These are phyloP conservation scores for Origma solitaria DNA, from an alignment of 2,113 vertebrate species.

Conservation along the genomic window DNA sequence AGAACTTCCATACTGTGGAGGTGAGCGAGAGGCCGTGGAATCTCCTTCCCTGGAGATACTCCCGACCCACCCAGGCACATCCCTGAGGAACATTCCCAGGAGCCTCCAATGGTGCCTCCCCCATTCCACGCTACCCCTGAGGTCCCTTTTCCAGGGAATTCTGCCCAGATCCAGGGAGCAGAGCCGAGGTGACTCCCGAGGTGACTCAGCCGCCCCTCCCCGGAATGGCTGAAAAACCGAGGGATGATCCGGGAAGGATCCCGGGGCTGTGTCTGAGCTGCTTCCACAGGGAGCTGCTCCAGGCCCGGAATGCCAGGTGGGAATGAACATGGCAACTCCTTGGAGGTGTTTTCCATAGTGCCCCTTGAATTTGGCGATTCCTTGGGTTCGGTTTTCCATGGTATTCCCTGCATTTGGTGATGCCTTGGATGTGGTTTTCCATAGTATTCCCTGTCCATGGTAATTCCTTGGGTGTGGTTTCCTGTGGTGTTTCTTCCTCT, in stretches of 20 bases:
- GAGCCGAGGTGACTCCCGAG: too few relatives aligned
- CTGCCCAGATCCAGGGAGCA: neutral
- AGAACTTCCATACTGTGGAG: too few relatives aligned
- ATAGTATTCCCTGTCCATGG: rapidly evolving
- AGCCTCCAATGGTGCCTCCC: neutral
- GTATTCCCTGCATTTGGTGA: rapidly evolving
- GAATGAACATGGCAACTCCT: neutral
- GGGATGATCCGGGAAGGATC: neutral
- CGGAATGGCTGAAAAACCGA: neutral
- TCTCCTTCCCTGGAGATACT: neutral
- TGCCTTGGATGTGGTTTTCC: neutral
- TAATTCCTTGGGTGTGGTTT: neutral
- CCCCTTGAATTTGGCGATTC: neutral
- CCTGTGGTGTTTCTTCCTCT: too few relatives aligned
- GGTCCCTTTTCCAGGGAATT: neutral
- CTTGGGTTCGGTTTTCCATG: neutral
- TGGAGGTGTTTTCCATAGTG: rapidly evolving
- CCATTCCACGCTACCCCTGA: rapidly evolving
- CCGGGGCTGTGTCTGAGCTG: neutral
- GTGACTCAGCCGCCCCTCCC: neutral
- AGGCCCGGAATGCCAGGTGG: neutral
- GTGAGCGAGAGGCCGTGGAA: neutral
- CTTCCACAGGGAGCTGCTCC: neutral
- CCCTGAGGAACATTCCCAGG: neutral
- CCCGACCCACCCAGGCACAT: too few relatives aligned